Evolutionary conservation across 2,888 invertebrate species (phyloP).

Genomic region (Vannuccia rotundouncinata): DNA sequence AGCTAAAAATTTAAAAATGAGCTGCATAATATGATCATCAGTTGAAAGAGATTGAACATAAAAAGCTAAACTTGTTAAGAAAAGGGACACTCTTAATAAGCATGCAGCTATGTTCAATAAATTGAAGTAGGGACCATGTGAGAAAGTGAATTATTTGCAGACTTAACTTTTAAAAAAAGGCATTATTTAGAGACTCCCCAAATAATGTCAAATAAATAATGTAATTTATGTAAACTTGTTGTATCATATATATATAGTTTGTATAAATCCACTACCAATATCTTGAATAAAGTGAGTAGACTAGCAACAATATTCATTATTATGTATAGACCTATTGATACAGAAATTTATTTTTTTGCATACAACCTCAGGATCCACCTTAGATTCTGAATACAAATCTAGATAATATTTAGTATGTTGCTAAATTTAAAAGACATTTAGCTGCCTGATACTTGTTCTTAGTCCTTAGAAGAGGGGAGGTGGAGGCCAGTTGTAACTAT

Average conservation of each 20-base stretch:
- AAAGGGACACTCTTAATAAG: neutral
- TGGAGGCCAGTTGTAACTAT: neutral
- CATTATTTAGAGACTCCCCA: neutral
- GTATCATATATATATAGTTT: neutral
- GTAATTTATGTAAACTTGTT: neutral
- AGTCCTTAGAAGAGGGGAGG: neutral
- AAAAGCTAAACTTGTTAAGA: neutral
- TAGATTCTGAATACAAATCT: neutral
- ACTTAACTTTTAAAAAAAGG: neutral
- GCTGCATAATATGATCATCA: conserved; percentile 11
- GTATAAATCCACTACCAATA: neutral
- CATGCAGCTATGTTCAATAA: neutral
- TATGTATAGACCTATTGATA: conserved; percentile 1
- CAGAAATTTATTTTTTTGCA: neutral
- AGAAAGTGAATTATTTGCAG: neutral
- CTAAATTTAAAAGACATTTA: neutral
- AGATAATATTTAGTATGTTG: neutral
- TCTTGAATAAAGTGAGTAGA: conserved; percentile 7
- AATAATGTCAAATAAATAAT: neutral
- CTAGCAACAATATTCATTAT: neutral
- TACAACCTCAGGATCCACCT: neutral
- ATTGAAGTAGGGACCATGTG: neutral
- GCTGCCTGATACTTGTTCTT: neutral
- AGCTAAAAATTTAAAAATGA: conserved; percentile 8
- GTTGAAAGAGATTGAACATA: neutral